Percentiles rank a stretch among this genome's conserved stretches.
Conservation (phyloP, 2,113 vertebrate genomes). For the Parotia lawesii region DNA sequence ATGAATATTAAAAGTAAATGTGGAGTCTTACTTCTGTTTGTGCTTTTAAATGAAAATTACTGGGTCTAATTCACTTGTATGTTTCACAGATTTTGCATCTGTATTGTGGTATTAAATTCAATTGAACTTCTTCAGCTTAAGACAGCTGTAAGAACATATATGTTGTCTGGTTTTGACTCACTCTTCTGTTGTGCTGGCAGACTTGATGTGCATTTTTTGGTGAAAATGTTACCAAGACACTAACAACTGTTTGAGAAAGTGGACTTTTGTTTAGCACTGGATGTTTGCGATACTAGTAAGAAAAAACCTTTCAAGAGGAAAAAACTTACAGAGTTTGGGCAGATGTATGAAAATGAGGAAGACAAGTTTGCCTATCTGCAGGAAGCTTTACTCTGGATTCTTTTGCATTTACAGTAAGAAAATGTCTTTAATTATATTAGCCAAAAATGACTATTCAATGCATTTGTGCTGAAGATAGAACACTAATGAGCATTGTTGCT, state of each 20-base stretch:
- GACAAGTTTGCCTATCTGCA: not conserved
- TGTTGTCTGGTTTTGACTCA: not conserved
- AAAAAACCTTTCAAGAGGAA: not conserved
- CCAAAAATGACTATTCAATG: not conserved
- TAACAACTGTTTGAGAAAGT: not conserved
- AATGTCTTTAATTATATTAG: not conserved
- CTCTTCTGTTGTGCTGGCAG: not conserved
- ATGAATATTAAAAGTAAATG: not conserved
- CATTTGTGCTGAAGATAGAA: not conserved
- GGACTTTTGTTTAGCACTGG: not conserved
- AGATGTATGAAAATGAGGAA: not conserved
- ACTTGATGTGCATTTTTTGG: not conserved
- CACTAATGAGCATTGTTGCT: not conserved
- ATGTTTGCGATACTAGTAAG: not conserved
- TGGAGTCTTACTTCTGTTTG: not conserved
- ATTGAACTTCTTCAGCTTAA: not conserved
- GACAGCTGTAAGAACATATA: not conserved
- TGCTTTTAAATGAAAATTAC: not conserved
- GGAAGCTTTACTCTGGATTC: not conserved
- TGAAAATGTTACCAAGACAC: not conserved
- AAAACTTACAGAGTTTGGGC: not conserved
- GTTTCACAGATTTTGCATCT: not conserved
- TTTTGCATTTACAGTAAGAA: not conserved
- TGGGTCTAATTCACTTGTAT: not conserved
- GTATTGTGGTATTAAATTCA: not conserved